These are phyloP conservation scores for Eurytemora carolleeae DNA, from an alignment of 1,140 invertebrate genomes.

Conservation along the genomic window DNA sequence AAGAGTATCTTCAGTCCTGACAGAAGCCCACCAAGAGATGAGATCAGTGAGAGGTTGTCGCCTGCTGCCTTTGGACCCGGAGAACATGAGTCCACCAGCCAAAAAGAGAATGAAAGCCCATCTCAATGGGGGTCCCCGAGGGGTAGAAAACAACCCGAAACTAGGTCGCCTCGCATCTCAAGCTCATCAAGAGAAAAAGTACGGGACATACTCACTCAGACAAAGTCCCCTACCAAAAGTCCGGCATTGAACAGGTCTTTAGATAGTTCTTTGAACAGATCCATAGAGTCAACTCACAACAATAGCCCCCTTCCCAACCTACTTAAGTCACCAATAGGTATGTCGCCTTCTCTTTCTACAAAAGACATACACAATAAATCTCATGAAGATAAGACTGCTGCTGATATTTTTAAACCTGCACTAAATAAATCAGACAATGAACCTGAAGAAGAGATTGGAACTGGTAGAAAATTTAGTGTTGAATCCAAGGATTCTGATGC, in stretches of 20 bases:
- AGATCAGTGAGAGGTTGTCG: background rate
- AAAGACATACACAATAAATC: too few species aligned
- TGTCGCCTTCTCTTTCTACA: too few species aligned
- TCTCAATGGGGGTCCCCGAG: background rate
- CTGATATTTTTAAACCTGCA: too few species aligned
- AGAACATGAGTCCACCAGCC: conserved; percentile 17
- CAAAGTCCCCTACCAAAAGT: background rate
- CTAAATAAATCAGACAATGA: too few species aligned
- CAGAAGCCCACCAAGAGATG: background rate
- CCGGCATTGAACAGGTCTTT: background rate
- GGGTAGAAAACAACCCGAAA: conserved; percentile 13
- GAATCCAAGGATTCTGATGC: background rate
- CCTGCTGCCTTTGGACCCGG: background rate
- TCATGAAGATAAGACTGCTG: too few species aligned
- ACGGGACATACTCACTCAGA: background rate
- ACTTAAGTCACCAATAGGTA: too few species aligned
- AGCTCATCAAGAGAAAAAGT: conserved; percentile 16
- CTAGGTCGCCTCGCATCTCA: conserved; percentile 16
- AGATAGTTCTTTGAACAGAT: too few species aligned
- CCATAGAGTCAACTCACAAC: too few species aligned
- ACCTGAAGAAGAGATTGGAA: too few species aligned
- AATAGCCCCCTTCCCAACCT: too few species aligned
- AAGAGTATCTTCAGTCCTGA: background rate
- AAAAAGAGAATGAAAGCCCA: conserved; percentile 19
- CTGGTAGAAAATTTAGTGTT: background rate